phyloP scores from a whole-genome alignment of 2,888 invertebrate species.

The Leucophenga maculata region DNA sequence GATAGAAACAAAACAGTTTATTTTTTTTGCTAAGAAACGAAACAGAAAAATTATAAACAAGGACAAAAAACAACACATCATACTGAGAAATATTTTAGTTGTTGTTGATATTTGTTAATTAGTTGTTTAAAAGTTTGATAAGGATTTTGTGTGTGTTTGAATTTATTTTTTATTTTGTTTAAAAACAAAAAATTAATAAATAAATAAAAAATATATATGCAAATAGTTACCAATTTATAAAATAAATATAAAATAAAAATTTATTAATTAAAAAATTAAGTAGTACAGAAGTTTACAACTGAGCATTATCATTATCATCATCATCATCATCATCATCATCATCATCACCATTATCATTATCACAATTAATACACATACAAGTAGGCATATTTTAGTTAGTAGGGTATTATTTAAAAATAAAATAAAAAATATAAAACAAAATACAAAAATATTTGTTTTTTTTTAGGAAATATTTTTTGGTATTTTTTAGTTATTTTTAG shows the following conservation, averaged over 20 bases:
- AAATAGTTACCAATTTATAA: constrained; percentile 25
- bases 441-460: constrained; percentile 46
- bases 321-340: too few species aligned
- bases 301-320: constrained; percentile 49
- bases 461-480: background rate
- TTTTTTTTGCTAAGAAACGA: constrained; percentile 2
- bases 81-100: background rate
- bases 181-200: background rate
- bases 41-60: constrained; percentile 28
- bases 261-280: background rate
- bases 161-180: constrained; percentile 6
- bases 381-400: constrained; percentile 23
- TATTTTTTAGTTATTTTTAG: background rate
- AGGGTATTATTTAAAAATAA: constrained; percentile 30
- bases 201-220: constrained; percentile 33
- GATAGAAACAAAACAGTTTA: constrained; percentile 29
- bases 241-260: background rate
- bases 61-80: constrained; percentile 25
- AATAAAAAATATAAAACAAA: constrained; percentile 41
- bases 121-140: too few species aligned
- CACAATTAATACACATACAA: constrained; percentile 39
- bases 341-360: constrained; percentile 23
- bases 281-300: constrained; percentile 32
- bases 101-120: background rate
- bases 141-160: constrained; percentile 6